Base-by-base conservation (phyloP, 2,888 invertebrate species). In the Tenodera sinensis region DNA sequence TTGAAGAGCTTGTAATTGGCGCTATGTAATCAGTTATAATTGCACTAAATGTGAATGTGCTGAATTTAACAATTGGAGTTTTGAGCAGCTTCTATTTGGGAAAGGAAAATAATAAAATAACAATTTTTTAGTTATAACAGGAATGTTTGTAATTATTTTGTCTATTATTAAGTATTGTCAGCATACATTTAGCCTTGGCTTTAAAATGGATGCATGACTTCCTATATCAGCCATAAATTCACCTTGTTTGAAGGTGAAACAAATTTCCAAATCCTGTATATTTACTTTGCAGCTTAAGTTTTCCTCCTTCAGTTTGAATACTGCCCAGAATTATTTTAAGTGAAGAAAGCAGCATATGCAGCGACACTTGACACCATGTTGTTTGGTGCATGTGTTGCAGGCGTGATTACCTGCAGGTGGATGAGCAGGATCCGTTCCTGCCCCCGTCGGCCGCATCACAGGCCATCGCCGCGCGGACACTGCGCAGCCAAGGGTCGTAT, bases 361-460 rank as follows among this genome's bases (percentile, higher is more conserved):
- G 83, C 28, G 30, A 28, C 28, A 85, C 28, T 47, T 82, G 54
- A 71, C 81, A 54, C 82, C 90, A 71, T 71, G 54, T 71, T 71
- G 54, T 71, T 93, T 91, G 85, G 91, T 89, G 84, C 90, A 81
- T 88, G 90, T 91, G 92, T 94, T 94, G 28, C 94, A 97, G 97
- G 93, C 96, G 96, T 91, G 96, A 96, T 92, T 97, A 97, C 92
- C 96, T 96, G 90, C 97, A 97, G 93, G 96, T 96, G 91, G 98
- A 97, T 93, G 98, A 98, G 93, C 97, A 97, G 90, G 97, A 97
- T 91, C 96, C 97, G 90, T 97, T 96, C 94, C 94, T 97, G 91
- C 96, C 97, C 87, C 91, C 92, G 89, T 93, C 95, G 91, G 94
- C 94, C 89, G 93, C 95, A 91, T 93, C 95, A 92, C 93, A 95